phyloP scores from a whole-genome alignment of 2,888 invertebrate genomes.

The Xestia ashworthii region DNA sequence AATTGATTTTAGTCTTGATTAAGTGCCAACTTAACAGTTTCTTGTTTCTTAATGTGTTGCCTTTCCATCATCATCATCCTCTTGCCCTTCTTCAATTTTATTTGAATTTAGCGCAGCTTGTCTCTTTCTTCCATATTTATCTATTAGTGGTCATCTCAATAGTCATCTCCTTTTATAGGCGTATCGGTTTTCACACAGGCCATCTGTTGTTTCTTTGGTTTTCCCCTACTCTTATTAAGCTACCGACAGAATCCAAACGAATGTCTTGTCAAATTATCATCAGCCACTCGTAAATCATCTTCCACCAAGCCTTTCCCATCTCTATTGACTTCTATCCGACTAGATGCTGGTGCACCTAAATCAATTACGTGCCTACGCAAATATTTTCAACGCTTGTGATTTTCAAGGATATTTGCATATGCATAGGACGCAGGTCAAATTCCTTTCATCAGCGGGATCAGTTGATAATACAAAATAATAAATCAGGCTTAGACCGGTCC shows the following conservation, averaged over 20 bases:
- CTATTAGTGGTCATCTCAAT: neutral
- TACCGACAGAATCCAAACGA: neutral
- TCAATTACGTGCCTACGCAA: slow-evolving; percentile 21
- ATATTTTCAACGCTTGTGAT: slow-evolving; percentile 32
- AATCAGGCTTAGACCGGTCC: slow-evolving; percentile 41
- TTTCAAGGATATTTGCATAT: slow-evolving; percentile 53
- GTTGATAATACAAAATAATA: slow-evolving; percentile 48
- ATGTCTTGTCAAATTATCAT: neutral
- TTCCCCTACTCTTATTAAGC: neutral
- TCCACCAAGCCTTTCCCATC: neutral
- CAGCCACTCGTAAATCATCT: neutral
- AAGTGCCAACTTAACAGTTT: neutral
- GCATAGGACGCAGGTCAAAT: slow-evolving; percentile 46
- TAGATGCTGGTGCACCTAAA: slow-evolving; percentile 7
- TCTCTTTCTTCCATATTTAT: neutral
- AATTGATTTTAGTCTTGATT: neutral
- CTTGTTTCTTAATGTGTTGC: no score
- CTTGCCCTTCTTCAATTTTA: neutral
- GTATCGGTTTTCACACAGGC: neutral
- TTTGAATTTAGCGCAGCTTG: neutral
- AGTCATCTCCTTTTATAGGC: neutral
- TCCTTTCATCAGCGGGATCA: slow-evolving; percentile 48
- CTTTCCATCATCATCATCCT: neutral
- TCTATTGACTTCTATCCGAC: neutral
- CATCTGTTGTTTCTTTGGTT: neutral